Percentiles rank a stretch among this genome's conserved stretches.
These are phyloP conservation scores for Caenorhabditis drosophilae DNA, from an alignment of 2,888 invertebrate species.

Conservation along the genomic window DNA sequence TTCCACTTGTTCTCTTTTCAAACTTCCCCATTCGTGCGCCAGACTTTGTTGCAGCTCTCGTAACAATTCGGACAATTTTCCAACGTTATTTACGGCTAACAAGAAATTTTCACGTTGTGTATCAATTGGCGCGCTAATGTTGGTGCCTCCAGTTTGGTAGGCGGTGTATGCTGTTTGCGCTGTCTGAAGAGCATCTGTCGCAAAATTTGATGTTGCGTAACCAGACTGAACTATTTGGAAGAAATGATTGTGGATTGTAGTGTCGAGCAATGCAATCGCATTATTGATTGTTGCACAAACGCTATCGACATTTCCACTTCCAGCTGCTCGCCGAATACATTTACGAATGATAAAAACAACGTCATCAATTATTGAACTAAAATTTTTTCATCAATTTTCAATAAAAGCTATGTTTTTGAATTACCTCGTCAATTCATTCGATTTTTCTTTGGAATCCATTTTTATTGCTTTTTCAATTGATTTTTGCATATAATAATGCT, in stretches of 20 bases:
- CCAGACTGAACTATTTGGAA: slow-evolving; percentile 68
- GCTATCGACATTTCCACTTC: slow-evolving; percentile 89
- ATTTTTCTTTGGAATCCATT: slow-evolving; percentile 78
- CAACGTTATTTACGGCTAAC: slow-evolving; percentile 87
- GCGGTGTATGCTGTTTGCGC: slow-evolving; percentile 66
- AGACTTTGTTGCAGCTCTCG: slow-evolving; percentile 78
- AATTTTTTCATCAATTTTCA: background rate
- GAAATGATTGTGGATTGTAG: slow-evolving; percentile 80
- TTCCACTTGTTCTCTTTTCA: slow-evolving; percentile 68
- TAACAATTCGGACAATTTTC: slow-evolving; percentile 87
- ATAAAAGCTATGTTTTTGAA: too few species aligned
- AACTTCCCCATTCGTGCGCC: slow-evolving; percentile 43
- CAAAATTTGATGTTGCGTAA: slow-evolving; percentile 62
- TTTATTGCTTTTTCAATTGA: slow-evolving; percentile 88
- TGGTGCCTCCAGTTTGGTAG: slow-evolving; percentile 49
- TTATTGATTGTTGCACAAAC: slow-evolving; percentile 91
- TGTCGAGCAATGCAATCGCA: slow-evolving; percentile 85
- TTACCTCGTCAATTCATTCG: slow-evolving; percentile 75
- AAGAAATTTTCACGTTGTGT: slow-evolving; percentile 71
- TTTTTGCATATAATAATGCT: slow-evolving; percentile 92
- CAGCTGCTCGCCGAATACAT: slow-evolving; percentile 89
- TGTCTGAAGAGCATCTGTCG: slow-evolving; percentile 64
- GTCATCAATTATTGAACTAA: slow-evolving; percentile 87
- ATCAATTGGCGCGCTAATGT: slow-evolving; percentile 57
- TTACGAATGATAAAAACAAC: slow-evolving; percentile 95